Evolutionary conservation across 2,113 vertebrate species (phyloP).

Genomic region (Carettochelys insculpta): DNA sequence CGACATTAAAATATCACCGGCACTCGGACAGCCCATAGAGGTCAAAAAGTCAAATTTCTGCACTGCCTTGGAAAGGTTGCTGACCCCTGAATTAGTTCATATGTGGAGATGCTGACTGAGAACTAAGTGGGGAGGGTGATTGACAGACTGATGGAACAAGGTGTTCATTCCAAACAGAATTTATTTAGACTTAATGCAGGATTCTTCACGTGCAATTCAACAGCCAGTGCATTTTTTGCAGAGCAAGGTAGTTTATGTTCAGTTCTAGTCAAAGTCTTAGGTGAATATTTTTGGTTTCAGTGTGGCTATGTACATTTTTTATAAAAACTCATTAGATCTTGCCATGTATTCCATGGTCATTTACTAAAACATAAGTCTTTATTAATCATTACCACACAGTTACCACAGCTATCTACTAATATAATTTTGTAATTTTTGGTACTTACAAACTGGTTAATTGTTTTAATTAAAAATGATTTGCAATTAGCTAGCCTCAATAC

Average conservation of each 20-base stretch:
- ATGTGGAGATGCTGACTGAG: not conserved
- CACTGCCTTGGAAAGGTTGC: no score
- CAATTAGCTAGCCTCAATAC: not conserved
- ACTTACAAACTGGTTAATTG: not conserved
- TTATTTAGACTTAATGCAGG: not conserved
- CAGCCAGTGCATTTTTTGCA: not conserved
- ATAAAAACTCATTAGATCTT: not conserved
- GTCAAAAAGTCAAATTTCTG: no score
- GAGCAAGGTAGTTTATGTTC: not conserved
- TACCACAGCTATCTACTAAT: not conserved
- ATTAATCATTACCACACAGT: not conserved
- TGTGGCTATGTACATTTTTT: not conserved
- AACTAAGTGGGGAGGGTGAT: not conserved
- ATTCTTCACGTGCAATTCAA: not conserved
- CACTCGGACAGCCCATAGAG: no score
- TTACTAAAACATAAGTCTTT: not conserved
- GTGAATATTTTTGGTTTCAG: not conserved
- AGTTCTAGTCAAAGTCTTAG: not conserved
- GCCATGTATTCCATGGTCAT: not conserved
- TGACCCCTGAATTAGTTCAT: not conserved
- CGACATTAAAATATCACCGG: no score
- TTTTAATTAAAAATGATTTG: not conserved
- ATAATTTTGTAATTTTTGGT: not conserved
- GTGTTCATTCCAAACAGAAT: not conserved
- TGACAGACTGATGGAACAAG: not conserved